Evolutionary conservation across 2,113 vertebrate species (phyloP).

Genomic region (Jacana jacana): DNA sequence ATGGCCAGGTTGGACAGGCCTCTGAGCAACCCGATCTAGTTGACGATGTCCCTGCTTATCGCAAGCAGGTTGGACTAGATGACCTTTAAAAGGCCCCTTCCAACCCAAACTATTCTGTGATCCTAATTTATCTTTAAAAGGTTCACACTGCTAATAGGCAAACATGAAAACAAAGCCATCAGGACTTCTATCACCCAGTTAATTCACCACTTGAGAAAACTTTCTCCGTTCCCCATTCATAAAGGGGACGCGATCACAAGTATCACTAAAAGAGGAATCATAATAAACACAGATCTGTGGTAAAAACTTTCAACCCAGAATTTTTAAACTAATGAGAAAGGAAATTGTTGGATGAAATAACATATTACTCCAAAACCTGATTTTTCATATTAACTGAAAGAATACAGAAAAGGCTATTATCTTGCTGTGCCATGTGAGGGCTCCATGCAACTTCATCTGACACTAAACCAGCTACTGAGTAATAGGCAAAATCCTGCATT

Average conservation of each 20-base stretch:
- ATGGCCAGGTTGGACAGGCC: not conserved
- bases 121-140: not conserved
- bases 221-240: not conserved
- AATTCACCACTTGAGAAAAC: not conserved
- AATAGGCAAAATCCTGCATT: not conserved
- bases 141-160: not conserved
- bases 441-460: not conserved
- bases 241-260: not conserved
- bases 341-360: not conserved
- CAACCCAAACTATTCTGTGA: not conserved
- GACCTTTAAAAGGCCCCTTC: not conserved
- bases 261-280: not conserved
- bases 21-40: not conserved
- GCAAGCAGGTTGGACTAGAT: not conserved
- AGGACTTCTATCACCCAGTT: not conserved
- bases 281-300: not conserved
- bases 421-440: not conserved
- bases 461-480: not conserved
- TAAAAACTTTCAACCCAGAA: not conserved
- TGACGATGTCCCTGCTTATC: not conserved
- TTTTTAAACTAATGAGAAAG: not conserved
- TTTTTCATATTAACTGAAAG: not conserved
- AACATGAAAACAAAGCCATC: not conserved
- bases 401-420: not conserved
- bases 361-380: not conserved